Conservation (phyloP, 2,888 invertebrate species). For the Diplolepis rosae region DNA sequence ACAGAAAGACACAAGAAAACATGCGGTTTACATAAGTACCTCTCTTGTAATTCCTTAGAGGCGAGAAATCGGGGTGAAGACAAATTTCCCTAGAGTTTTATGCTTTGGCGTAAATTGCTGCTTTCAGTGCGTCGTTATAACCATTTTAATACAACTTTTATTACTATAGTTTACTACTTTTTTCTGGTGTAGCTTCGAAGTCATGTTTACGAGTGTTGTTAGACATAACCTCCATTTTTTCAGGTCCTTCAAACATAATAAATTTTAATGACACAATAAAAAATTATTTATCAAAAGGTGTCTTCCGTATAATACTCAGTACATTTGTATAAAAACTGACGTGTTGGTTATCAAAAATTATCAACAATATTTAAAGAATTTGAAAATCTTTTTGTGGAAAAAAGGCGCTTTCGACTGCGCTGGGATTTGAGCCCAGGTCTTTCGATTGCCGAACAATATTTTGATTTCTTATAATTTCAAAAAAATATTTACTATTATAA, state of each 20-base stretch:
- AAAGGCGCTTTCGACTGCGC: too few species aligned
- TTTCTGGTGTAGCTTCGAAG: not conserved
- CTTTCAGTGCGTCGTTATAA: conserved; percentile 23
- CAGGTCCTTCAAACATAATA: not conserved
- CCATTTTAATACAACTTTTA: conserved; percentile 24
- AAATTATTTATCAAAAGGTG: too few species aligned
- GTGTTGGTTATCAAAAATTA: too few species aligned
- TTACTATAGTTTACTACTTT: conserved; percentile 6
- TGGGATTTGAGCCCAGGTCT: too few species aligned
- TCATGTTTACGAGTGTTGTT: not conserved
- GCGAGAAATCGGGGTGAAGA: conserved; percentile 48
- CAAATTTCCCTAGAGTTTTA: conserved; percentile 43
- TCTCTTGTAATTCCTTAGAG: conserved; percentile 56
- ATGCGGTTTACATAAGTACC: conserved; percentile 63
- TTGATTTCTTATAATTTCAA: too few species aligned
- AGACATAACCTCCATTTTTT: not conserved
- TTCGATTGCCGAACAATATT: too few species aligned
- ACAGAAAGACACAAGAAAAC: conserved; percentile 55
- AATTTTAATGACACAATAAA: too few species aligned
- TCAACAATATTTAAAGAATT: too few species aligned
- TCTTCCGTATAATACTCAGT: too few species aligned
- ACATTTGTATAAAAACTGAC: too few species aligned
- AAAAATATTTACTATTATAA: too few species aligned
- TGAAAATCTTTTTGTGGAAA: too few species aligned
- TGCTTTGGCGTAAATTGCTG: conserved; percentile 4